A percentile compares a stretch with the other conserved stretches of the same genome.
These are phyloP conservation scores for Pterocles gutturalis DNA, from an alignment of 2,113 vertebrate species.

Conservation along the genomic window DNA sequence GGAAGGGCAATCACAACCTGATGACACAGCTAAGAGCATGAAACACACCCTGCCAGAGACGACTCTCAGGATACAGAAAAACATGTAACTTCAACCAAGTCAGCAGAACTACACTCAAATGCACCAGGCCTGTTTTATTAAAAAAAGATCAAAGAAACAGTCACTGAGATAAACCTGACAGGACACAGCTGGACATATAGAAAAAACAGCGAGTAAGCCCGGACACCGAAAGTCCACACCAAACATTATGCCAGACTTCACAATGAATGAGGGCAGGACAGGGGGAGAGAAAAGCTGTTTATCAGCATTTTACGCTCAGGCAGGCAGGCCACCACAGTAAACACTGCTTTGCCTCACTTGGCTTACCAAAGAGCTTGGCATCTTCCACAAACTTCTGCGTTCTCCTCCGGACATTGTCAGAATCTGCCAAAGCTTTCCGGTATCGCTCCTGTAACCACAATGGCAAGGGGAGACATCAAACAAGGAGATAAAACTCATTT, in stretches of 20 bases:
- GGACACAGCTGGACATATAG: neutral
- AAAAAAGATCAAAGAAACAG: neutral
- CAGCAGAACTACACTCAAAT: neutral
- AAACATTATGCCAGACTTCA: neutral
- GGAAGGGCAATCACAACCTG: neutral
- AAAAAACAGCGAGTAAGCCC: neutral
- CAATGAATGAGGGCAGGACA: neutral
- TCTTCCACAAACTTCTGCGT: constrained; percentile 91
- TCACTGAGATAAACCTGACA: neutral
- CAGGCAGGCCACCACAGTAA: neutral
- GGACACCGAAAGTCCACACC: neutral
- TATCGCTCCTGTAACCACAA: constrained; percentile 79
- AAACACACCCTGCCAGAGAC: neutral
- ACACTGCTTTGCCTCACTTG: neutral
- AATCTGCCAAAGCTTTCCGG: constrained; percentile 81
- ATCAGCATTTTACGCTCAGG: neutral
- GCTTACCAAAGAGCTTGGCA: constrained; percentile 88
- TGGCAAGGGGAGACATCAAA: neutral
- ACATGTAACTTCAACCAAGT: neutral
- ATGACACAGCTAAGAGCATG: neutral
- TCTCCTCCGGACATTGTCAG: constrained; percentile 82
- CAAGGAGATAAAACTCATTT: neutral
- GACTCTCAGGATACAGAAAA: neutral
- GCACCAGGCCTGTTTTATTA: neutral
- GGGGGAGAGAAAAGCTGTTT: neutral